Percentiles rank a stretch among this genome's conserved stretches.
Evolutionary conservation across 2,888 invertebrate species (phyloP).

Genomic region (Gastracanthus pulcherrimus): DNA sequence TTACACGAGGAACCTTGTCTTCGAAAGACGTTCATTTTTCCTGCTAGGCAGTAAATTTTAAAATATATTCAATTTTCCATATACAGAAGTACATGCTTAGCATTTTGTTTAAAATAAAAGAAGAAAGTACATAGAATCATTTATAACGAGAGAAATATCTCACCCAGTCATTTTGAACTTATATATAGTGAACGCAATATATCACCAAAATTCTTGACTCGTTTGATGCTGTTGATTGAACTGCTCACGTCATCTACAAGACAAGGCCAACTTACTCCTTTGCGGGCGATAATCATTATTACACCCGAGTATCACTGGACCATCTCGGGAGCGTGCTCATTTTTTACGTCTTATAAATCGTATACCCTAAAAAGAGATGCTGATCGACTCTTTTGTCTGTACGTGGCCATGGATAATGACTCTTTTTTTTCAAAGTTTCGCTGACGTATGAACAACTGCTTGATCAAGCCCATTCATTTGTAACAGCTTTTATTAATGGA

Average conservation of each 20-base stretch:
- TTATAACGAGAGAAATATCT: neutral
- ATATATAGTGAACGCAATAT: too few relatives aligned
- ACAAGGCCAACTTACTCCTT: slow-evolving; percentile 13
- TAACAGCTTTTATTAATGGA: slow-evolving; percentile 34
- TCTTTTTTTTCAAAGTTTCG: neutral
- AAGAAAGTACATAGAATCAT: too few relatives aligned
- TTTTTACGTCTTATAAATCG: slow-evolving; percentile 38
- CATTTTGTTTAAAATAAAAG: too few relatives aligned
- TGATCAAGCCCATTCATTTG: slow-evolving; percentile 29
- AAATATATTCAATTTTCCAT: too few relatives aligned
- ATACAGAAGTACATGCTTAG: too few relatives aligned
- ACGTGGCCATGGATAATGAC: neutral
- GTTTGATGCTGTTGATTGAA: slow-evolving; percentile 9
- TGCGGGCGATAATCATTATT: slow-evolving; percentile 19
- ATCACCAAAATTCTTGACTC: too few relatives aligned
- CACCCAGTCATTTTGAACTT: too few relatives aligned
- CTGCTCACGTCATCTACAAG: neutral
- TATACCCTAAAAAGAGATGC: slow-evolving; percentile 11
- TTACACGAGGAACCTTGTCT: too few relatives aligned
- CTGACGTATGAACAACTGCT: neutral
- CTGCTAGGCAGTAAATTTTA: too few relatives aligned
- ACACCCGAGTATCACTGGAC: slow-evolving; percentile 1
- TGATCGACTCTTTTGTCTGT: slow-evolving; percentile 31
- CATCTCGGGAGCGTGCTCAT: slow-evolving; percentile 12
- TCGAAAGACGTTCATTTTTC: too few relatives aligned